Conservation (phyloP, 1,140 invertebrate genomes). For the Brachionus rubens region DNA sequence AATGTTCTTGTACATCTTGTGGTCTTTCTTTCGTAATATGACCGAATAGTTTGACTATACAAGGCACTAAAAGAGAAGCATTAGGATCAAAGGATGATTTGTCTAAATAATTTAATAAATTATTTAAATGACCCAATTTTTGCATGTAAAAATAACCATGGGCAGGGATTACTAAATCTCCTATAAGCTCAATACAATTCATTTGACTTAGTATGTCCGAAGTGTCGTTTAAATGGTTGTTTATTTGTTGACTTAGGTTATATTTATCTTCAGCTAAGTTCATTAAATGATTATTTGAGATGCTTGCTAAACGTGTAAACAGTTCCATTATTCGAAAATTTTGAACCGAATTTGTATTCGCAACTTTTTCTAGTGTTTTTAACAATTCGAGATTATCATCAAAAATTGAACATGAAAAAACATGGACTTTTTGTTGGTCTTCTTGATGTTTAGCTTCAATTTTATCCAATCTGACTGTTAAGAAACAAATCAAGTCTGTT, state of each 20-base stretch:
- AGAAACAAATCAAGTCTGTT: constrained; percentile 13
- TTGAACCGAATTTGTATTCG: background rate
- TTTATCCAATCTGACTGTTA: constrained; percentile 5
- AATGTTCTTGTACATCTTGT: background rate
- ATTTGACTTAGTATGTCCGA: constrained; percentile 5
- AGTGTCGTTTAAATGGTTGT: background rate
- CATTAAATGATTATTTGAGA: constrained; percentile 8
- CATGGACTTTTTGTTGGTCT: constrained; percentile 30
- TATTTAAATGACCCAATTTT: background rate
- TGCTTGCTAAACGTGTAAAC: background rate
- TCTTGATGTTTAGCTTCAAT: constrained; percentile 15
- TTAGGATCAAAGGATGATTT: background rate
- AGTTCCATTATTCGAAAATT: constrained; percentile 11
- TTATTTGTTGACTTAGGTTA: background rate
- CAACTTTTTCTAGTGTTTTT: background rate
- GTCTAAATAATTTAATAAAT: background rate
- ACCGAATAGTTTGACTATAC: background rate
- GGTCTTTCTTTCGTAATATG: constrained; percentile 6
- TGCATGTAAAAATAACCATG: constrained; percentile 1
- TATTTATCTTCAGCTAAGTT: constrained; percentile 2
- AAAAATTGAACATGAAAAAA: constrained; percentile 31
- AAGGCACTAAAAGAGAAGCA: background rate
- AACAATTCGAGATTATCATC: constrained; percentile 10
- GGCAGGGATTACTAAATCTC: background rate
- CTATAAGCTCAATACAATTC: constrained; percentile 25